Evolutionary conservation across 2,113 vertebrate genomes (phyloP).

Genomic region (Hymenochirus boettgeri): DNA sequence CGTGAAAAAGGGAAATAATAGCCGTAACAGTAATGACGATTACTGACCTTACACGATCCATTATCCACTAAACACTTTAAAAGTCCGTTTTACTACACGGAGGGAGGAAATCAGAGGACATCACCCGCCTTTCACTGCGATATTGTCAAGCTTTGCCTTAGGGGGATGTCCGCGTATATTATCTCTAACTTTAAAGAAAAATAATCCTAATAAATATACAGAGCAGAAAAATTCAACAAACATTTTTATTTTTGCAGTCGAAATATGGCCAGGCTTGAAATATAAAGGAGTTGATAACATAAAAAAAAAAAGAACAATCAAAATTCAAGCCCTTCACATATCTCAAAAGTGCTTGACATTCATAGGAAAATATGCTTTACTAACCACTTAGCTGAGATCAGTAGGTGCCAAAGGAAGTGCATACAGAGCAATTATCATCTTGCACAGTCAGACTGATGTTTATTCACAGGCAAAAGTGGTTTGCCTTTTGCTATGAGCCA

Average conservation of each 20-base stretch:
- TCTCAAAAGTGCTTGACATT: conserved; percentile 63
- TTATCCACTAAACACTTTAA: conserved; percentile 74
- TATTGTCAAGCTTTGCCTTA: too few species aligned
- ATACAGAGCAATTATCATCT: conserved; percentile 67
- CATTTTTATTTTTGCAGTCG: too few species aligned
- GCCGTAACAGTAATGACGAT: conserved; percentile 65
- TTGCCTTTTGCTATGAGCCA: conserved; percentile 59
- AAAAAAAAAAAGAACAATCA: conserved; percentile 53
- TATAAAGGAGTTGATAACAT: background rate
- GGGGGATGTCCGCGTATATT: too few species aligned
- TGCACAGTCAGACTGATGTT: conserved; percentile 64
- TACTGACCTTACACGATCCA: conserved; percentile 73
- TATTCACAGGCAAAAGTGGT: conserved; percentile 63
- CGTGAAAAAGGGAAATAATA: conserved; percentile 76
- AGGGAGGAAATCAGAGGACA: conserved; percentile 57
- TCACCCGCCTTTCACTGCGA: conserved; percentile 53
- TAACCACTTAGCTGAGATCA: conserved; percentile 65
- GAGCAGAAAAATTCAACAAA: too few species aligned
- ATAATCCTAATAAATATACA: too few species aligned
- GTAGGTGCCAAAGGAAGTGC: conserved; percentile 64
- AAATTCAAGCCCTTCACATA: conserved; percentile 56
- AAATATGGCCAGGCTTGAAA: background rate
- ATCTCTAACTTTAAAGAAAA: too few species aligned
- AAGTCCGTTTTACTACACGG: conserved; percentile 73
- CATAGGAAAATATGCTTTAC: conserved; percentile 65